phyloP scores from a whole-genome alignment of 2,888 invertebrate genomes.

The Dromius quadrimaculatus region DNA sequence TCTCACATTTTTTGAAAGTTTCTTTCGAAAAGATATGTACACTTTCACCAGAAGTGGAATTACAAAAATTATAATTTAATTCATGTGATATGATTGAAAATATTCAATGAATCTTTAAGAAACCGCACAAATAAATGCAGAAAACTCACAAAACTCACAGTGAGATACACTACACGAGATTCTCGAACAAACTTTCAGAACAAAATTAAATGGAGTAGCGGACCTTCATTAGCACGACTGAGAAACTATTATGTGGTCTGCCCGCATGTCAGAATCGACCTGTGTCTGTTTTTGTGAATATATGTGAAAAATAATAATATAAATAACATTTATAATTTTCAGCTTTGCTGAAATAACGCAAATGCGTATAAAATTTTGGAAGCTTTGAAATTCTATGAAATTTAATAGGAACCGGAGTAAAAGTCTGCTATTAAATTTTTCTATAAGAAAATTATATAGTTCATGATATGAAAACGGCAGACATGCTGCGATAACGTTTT shows the following conservation, averaged over 20 bases:
- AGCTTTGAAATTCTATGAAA: too few species aligned
- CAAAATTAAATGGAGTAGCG: not conserved
- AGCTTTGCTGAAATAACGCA: too few species aligned
- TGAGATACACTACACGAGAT: not conserved
- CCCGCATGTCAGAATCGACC: too few species aligned
- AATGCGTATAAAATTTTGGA: not conserved
- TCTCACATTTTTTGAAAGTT: not conserved
- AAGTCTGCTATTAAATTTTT: too few species aligned
- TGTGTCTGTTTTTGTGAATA: too few species aligned
- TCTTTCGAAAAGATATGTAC: not conserved
- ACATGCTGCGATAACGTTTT: too few species aligned
- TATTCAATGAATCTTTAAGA: not conserved
- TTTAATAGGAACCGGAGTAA: too few species aligned
- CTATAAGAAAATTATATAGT: too few species aligned
- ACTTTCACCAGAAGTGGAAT: not conserved
- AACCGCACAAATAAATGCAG: not conserved
- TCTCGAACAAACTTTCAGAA: not conserved
- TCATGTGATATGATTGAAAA: not conserved
- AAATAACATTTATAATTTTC: not conserved
- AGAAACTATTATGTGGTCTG: too few species aligned
- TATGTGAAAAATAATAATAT: not conserved
- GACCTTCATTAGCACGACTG: too few species aligned
- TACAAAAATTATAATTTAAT: too few species aligned
- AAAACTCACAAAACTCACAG: not conserved
- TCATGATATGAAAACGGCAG: too few species aligned